Conservation (phyloP, 2,113 vertebrate genomes). For the Lota lota region DNA sequence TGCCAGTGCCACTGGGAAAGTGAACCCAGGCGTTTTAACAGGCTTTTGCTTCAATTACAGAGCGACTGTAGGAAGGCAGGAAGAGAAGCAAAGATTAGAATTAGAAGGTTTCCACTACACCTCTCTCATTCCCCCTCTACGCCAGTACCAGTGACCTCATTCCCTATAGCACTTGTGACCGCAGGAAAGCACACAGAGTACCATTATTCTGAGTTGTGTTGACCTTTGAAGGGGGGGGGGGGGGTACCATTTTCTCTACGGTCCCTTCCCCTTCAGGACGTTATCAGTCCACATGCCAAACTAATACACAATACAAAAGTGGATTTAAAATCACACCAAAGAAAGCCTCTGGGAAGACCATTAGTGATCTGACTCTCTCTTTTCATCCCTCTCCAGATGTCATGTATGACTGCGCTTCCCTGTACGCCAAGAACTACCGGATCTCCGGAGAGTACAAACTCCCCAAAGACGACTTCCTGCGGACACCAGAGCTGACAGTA, state of each 20-base stretch:
- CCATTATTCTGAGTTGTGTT: constrained; percentile 2
- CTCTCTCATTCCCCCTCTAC: background rate
- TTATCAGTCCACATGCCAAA: constrained; percentile 16
- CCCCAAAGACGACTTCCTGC: constrained; percentile 90
- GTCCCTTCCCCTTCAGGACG: constrained; percentile 20
- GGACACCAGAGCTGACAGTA: constrained; percentile 87
- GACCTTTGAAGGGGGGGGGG: constrained; percentile 4
- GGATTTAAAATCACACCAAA: background rate
- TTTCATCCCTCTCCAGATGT: constrained; percentile 76
- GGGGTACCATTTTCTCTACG: constrained; percentile 21
- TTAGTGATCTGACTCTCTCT: constrained; percentile 14
- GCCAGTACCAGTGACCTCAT: constrained; percentile 21
- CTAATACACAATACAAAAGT: constrained; percentile 2
- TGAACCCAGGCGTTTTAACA: constrained; percentile 54
- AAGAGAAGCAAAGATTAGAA: constrained; percentile 51
- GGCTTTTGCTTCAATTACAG: constrained; percentile 41
- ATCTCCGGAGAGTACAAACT: constrained; percentile 94
- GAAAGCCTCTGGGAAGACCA: constrained; percentile 34
- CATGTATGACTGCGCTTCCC: constrained; percentile 92
- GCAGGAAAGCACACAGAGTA: constrained; percentile 3
- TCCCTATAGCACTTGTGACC: constrained; percentile 18
- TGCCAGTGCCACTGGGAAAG: constrained; percentile 37
- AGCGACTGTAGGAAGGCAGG: constrained; percentile 34
- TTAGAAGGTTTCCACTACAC: constrained; percentile 28
- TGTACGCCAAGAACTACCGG: constrained; percentile 88